phyloP scores from a whole-genome alignment of 1,140 invertebrate species.

The Ylistrum balloti region DNA sequence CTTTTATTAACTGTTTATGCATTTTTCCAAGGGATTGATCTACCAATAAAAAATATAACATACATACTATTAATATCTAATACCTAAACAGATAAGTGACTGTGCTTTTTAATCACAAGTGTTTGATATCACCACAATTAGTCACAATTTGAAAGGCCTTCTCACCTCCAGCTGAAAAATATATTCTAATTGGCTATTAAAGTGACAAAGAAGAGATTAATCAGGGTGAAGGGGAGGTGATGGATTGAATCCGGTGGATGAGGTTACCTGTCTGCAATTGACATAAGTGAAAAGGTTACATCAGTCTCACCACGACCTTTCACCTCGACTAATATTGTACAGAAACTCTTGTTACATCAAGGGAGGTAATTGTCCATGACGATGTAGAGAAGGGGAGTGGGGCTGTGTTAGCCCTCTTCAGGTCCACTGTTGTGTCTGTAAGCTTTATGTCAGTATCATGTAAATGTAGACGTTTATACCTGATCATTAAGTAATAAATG shows the following conservation, averaged over 20 bases:
- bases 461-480: slow-evolving; percentile 5
- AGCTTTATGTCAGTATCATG: background rate
- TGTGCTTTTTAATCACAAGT: background rate
- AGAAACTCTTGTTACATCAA: background rate
- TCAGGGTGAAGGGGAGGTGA: background rate
- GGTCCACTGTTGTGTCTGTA: background rate
- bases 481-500: slow-evolving; percentile 12
- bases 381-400: background rate
- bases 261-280: background rate
- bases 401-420: background rate
- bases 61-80: too few relatives aligned
- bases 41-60: too few relatives aligned
- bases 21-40: too few relatives aligned
- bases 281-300: background rate
- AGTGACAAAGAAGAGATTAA: background rate
- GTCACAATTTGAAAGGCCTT: background rate
- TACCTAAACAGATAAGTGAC: too few relatives aligned
- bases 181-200: slow-evolving; percentile 4
- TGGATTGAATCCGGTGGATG: background rate
- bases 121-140: background rate
- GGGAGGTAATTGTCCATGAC: background rate
- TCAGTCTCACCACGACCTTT: background rate
- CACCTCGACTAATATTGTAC: slow-evolving; percentile 1
- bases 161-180: background rate
- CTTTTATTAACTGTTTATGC: too few relatives aligned